Base-by-base conservation (phyloP, 1,140 invertebrate genomes). In the Heliconius himera region DNA sequence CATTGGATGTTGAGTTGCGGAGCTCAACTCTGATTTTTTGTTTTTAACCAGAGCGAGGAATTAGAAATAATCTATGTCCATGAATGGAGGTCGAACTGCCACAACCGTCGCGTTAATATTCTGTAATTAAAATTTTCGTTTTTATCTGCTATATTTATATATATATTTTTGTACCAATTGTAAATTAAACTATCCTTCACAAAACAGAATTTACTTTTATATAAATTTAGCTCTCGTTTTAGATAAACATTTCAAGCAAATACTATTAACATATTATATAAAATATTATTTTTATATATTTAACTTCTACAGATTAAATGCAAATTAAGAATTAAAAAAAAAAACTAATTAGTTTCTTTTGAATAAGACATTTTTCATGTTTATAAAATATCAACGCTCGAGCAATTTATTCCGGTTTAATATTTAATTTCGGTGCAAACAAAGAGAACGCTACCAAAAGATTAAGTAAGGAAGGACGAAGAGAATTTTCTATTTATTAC, bases 371-470 rank as follows among this genome's bases (percentile, higher is more conserved):
- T 5, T 74, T 51, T 49, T 51, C 54, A 22, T 75, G 1, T 75
- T 75, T 26, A 66, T 66, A 66, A 75, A 75, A 75, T 75, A 66
- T 41, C 33, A 60, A 75, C 54, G 38, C 54, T 38, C 13, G 5
- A 66, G 33, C 33, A 75, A 75, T 75, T 75, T 75, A 76, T 46
- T 76, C 56, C 54, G 38, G 73, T 78, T 78, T 36, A 74, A 78
- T 74, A 78, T 73, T 78, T 79, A 82, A 73, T 79, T 76, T 33
- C 71, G 26, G 70, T 49, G 72, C 60, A 75, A 71, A 81, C 56
- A 76, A 76, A 78, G 26, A 36, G 80, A 75, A 9, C 22, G 77
- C 51, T 73, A 78, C 78, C 41, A 78, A 81, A 81, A 81, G 80
- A 79, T 81, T 73, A 74, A 74, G 71, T 46, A 66, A 36, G 72